Percentiles rank a stretch among this genome's conserved stretches.
Conservation (phyloP, 2,113 vertebrate species). For the Platichthys stellatus region DNA sequence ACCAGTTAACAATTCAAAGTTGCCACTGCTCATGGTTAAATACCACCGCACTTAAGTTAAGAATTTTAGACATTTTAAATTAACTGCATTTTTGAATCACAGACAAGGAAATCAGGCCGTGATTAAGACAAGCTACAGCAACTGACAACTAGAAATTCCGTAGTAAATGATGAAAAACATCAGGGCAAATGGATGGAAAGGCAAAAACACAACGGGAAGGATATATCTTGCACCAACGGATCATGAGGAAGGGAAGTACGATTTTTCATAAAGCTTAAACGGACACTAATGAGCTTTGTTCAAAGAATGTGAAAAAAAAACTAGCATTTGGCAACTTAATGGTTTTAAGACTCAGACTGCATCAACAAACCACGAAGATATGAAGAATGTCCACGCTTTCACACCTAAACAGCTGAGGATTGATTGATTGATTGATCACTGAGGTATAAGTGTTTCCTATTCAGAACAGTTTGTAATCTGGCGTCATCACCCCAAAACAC, state of each 20-base stretch:
- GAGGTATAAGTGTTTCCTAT: slow-evolving; percentile 69
- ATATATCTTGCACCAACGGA: slow-evolving; percentile 1
- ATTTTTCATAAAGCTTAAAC: slow-evolving; percentile 10
- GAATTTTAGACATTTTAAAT: slow-evolving; percentile 10
- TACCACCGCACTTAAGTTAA: slow-evolving; percentile 7
- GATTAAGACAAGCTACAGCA: not conserved
- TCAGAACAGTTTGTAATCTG: slow-evolving; percentile 42
- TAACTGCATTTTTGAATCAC: slow-evolving; percentile 9
- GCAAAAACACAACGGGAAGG: slow-evolving; percentile 17
- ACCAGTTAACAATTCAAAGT: not conserved
- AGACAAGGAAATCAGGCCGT: not conserved
- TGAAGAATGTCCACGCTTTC: slow-evolving; percentile 24
- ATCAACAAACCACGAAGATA: slow-evolving; percentile 23
- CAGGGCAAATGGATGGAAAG: not conserved
- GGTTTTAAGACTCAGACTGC: slow-evolving; percentile 17
- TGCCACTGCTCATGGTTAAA: not conserved
- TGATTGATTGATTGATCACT: slow-evolving; percentile 37
- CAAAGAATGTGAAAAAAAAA: slow-evolving; percentile 23
- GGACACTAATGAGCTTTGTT: slow-evolving; percentile 15
- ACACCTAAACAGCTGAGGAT: slow-evolving; percentile 61
- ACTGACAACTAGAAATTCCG: not conserved
- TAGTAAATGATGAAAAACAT: slow-evolving; percentile 13
- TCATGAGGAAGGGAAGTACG: slow-evolving; percentile 12
- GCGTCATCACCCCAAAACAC: not conserved
- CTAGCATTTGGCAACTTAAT: slow-evolving; percentile 43